Conservation (phyloP, 1,140 invertebrate genomes). For the Caenorhabditis tropicalis region DNA sequence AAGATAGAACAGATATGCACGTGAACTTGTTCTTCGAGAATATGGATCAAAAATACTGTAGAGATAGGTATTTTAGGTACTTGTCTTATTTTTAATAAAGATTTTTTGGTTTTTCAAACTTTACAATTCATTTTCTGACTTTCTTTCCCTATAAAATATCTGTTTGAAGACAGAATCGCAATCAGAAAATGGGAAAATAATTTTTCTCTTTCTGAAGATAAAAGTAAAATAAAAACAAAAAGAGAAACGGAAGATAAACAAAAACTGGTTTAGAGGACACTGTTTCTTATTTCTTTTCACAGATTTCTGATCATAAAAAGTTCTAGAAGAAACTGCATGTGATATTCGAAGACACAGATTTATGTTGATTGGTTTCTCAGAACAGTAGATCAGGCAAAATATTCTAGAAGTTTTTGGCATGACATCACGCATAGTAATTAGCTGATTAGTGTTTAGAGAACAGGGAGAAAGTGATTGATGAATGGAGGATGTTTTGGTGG, state of each 20-base stretch:
- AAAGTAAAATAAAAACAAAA: neutral
- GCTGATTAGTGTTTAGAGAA: too few species aligned
- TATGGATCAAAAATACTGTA: slow-evolving; percentile 12
- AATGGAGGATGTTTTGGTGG: too few species aligned
- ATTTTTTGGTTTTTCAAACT: neutral
- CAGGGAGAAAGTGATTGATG: too few species aligned
- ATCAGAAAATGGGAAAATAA: too few species aligned
- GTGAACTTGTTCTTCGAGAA: slow-evolving; percentile 21
- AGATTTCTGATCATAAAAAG: slow-evolving; percentile 3
- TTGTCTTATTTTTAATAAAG: slow-evolving; percentile 12
- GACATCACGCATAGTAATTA: neutral
- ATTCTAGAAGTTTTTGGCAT: neutral
- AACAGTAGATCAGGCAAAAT: slow-evolving; percentile 4
- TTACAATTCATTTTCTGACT: neutral
- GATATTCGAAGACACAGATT: neutral
- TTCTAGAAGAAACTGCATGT: neutral
- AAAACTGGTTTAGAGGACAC: neutral
- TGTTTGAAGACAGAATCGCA: neutral
- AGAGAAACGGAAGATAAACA: neutral
- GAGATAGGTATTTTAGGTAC: slow-evolving; percentile 29
- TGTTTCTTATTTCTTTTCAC: too few species aligned
- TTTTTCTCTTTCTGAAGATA: neutral
- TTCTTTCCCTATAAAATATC: neutral
- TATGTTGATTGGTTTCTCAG: neutral
- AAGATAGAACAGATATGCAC: slow-evolving; percentile 12